These are phyloP conservation scores for Dipodomys merriami DNA, from an alignment of 2,113 vertebrate genomes.

Conservation along the genomic window DNA sequence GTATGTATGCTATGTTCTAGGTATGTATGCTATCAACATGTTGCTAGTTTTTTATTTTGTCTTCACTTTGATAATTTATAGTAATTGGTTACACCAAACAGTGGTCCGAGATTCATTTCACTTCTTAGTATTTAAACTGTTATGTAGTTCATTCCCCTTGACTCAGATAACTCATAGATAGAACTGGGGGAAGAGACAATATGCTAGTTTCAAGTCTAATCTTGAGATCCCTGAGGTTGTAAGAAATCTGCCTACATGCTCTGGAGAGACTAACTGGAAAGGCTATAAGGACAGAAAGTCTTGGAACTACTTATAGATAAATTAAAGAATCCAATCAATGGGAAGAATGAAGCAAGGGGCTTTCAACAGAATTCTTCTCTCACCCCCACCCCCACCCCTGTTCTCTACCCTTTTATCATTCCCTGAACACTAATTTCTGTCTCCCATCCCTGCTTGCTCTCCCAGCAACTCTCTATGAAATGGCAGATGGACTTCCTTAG, in stretches of 20 bases:
- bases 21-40: background rate
- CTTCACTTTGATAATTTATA: background rate
- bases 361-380: background rate
- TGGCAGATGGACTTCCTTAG: background rate
- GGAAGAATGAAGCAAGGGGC: background rate
- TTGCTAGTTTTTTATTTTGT: conserved; percentile 15
- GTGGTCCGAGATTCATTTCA: background rate
- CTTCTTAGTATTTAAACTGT: background rate
- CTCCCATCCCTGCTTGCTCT: background rate
- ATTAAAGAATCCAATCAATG: no score
- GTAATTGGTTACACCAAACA: background rate
- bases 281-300: no score
- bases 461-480: background rate
- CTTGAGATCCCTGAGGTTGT: background rate
- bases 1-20: background rate
- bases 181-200: background rate
- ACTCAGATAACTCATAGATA: background rate
- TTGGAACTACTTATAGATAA: background rate
- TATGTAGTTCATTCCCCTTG: background rate
- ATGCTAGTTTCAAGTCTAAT: background rate
- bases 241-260: background rate
- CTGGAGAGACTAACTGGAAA: background rate
- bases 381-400: background rate
- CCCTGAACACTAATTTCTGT: background rate
- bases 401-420: background rate